Percentiles rank a stretch among this genome's conserved stretches.
phyloP scores from a whole-genome alignment of 2,888 invertebrate species.

The Nomada fucata region DNA sequence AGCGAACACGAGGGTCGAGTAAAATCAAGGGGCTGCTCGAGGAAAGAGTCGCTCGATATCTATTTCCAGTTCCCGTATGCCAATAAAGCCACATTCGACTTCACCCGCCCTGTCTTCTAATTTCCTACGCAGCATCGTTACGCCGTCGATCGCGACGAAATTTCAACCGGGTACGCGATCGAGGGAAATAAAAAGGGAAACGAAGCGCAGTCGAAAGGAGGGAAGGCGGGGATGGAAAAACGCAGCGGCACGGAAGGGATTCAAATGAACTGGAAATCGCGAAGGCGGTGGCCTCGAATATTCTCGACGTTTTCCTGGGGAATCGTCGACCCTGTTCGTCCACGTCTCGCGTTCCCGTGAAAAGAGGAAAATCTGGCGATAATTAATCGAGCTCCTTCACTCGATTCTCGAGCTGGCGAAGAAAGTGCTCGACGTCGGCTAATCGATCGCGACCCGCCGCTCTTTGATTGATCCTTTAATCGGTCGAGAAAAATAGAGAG shows the following conservation, averaged over 20 bases:
- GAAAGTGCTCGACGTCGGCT: slow-evolving; percentile 74
- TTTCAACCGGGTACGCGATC: slow-evolving; percentile 9
- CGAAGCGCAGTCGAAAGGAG: too few relatives aligned
- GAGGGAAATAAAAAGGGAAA: background rate
- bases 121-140: slow-evolving; percentile 57
- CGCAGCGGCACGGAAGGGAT: slow-evolving; percentile 56
- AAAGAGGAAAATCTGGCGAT: slow-evolving; percentile 64
- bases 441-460: slow-evolving; percentile 77
- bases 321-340: slow-evolving; percentile 18
- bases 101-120: slow-evolving; percentile 23
- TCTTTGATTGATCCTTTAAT: slow-evolving; percentile 77
- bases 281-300: slow-evolving; percentile 46
- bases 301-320: slow-evolving; percentile 28
- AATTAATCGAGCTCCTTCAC: slow-evolving; percentile 74
- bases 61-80: slow-evolving; percentile 24
- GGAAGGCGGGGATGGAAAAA: slow-evolving; percentile 29
- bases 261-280: slow-evolving; percentile 64
- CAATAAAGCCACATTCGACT: slow-evolving; percentile 28
- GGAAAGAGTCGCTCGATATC: slow-evolving; percentile 29
- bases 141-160: slow-evolving; percentile 43
- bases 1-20: too few relatives aligned
- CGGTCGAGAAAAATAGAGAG: slow-evolving; percentile 53
- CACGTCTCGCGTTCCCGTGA: slow-evolving; percentile 11
- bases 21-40: too few relatives aligned
- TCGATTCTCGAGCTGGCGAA: slow-evolving; percentile 24